These are phyloP conservation scores for Oreocharis arfaki DNA, from an alignment of 2,113 vertebrate genomes.

Conservation along the genomic window DNA sequence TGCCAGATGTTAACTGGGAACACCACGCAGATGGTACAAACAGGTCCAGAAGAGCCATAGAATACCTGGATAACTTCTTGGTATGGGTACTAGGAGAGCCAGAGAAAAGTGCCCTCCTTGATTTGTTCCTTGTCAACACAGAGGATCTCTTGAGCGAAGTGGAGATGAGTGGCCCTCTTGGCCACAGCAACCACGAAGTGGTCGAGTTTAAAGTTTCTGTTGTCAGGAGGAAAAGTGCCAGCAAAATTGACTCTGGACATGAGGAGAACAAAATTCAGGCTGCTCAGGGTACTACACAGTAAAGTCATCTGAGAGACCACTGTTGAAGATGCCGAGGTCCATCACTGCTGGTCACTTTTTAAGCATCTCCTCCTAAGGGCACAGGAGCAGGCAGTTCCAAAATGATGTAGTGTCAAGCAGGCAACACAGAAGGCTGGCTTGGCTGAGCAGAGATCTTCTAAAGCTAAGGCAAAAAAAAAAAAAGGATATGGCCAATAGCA, in stretches of 20 bases:
- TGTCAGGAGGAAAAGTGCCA: neutral
- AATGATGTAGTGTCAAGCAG: neutral
- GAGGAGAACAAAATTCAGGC: neutral
- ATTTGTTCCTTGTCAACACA: neutral
- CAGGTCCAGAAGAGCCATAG: neutral
- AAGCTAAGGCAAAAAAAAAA: neutral
- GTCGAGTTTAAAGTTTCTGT: neutral
- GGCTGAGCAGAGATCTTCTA: neutral
- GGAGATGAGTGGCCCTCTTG: accelerated
- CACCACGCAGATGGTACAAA: neutral
- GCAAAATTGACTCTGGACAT: neutral
- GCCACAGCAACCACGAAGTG: accelerated
- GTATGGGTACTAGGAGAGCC: neutral
- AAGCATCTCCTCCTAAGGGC: neutral
- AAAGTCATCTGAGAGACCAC: neutral
- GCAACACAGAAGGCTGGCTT: neutral
- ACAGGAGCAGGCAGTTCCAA: neutral
- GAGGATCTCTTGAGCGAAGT: accelerated
- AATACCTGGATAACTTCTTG: neutral
- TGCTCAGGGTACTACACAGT: neutral
- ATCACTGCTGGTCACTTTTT: neutral
- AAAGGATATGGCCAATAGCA: neutral
- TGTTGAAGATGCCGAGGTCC: neutral
- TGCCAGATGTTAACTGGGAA: neutral
- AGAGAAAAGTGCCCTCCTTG: neutral